phyloP scores from a whole-genome alignment of 2,888 invertebrate species.

The Linyphia triangularis region DNA sequence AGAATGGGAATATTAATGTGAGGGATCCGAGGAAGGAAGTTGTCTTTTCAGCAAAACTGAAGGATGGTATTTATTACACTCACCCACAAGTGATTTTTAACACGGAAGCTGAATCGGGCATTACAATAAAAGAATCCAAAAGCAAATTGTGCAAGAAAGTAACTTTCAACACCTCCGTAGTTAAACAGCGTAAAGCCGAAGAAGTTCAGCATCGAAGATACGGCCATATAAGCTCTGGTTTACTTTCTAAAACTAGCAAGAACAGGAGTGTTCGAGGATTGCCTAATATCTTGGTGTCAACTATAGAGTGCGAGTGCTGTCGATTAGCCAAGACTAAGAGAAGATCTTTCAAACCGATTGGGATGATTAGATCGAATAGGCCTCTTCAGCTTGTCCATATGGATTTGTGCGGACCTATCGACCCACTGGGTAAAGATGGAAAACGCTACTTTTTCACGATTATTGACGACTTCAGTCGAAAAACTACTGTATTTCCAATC shows the following conservation, averaged over 20 bases:
- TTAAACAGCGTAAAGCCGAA: neutral
- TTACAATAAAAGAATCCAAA: neutral
- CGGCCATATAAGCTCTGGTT: neutral
- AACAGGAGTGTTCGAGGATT: neutral
- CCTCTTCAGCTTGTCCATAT: neutral
- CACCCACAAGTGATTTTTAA: no score
- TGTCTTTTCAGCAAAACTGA: neutral
- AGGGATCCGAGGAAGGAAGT: neutral
- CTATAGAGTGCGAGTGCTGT: neutral
- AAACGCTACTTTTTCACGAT: constrained; percentile 20
- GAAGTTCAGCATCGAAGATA: neutral
- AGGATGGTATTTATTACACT: neutral
- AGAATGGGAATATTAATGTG: neutral
- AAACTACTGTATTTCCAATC: neutral
- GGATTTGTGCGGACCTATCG: neutral
- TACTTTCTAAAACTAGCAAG: neutral
- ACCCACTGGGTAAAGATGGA: neutral
- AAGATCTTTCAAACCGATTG: neutral
- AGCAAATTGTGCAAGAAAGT: neutral
- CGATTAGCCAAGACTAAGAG: neutral
- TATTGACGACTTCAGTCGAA: neutral
- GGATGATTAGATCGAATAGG: neutral
- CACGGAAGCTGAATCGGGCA: no score
- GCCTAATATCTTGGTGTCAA: neutral
- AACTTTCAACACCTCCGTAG: neutral